Conservation (phyloP, 2,797 vertebrate species). For the Microctenopoma stevenorrisi region DNA sequence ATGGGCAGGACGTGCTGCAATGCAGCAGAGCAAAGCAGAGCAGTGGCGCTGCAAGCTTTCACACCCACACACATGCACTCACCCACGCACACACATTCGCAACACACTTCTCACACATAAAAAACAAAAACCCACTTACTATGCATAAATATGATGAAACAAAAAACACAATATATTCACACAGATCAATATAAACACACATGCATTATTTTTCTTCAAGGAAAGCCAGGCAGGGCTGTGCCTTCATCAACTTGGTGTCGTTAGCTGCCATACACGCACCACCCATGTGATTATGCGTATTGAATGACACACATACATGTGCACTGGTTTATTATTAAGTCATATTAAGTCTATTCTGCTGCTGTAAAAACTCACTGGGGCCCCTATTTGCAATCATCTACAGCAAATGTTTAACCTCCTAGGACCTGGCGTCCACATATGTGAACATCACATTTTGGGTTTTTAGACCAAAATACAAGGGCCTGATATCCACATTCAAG, state of each 20-base stretch:
- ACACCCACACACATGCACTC: constrained; percentile 37
- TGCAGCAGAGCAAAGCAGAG: constrained; percentile 84
- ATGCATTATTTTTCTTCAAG: constrained; percentile 2
- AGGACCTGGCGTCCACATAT: too few relatives aligned
- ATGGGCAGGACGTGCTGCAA: constrained; percentile 81
- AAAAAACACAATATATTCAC: constrained; percentile 25
- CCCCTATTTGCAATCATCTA: too few relatives aligned
- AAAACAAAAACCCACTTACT: constrained; percentile 31
- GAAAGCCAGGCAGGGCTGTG: constrained; percentile 55
- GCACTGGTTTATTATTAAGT: too few relatives aligned
- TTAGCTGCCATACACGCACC: constrained; percentile 38
- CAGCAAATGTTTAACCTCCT: too few relatives aligned
- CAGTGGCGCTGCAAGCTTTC: constrained; percentile 67
- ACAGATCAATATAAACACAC: constrained; percentile 28
- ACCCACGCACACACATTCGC: constrained; percentile 12
- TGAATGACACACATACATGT: constrained; percentile 10
- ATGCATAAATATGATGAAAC: constrained; percentile 26
- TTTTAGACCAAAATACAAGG: too few relatives aligned
- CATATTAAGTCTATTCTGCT: too few relatives aligned
- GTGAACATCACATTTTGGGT: too few relatives aligned
- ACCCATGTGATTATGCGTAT: constrained; percentile 54
- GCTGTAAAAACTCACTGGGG: too few relatives aligned
- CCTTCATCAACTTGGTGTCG: constrained; percentile 60
- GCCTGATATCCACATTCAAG: too few relatives aligned
- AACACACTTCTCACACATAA: constrained; percentile 7